Evolutionary conservation across 2,888 invertebrate genomes (phyloP).

Genomic region (Oscheius sp.): DNA sequence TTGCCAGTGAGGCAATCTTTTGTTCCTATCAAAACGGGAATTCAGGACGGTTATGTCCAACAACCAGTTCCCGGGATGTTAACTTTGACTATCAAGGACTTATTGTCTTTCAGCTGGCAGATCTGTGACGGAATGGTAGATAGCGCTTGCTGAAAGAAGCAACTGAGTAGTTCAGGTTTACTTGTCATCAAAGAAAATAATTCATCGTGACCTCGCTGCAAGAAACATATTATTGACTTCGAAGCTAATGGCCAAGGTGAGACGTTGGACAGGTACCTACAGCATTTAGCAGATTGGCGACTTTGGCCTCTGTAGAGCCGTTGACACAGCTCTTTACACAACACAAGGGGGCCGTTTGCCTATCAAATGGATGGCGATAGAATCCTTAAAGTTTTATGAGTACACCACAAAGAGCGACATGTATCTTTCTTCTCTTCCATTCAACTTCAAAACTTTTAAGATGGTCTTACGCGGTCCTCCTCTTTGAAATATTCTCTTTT

Average conservation of each 20-base stretch:
- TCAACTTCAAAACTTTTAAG: background rate
- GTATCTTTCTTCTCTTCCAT: constrained; percentile 32
- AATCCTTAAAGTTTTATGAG: constrained; percentile 61
- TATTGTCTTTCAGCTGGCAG: constrained; percentile 64
- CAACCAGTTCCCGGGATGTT: constrained; percentile 42
- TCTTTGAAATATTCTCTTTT: constrained; percentile 63
- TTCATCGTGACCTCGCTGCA: constrained; percentile 59
- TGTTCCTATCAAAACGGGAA: background rate
- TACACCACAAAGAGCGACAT: constrained; percentile 61
- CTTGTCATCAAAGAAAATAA: constrained; percentile 56
- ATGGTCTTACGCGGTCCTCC: constrained; percentile 62
- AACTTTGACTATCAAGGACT: constrained; percentile 56
- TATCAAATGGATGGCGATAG: constrained; percentile 67
- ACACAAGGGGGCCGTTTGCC: constrained; percentile 63
- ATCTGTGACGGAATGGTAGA: constrained; percentile 51
- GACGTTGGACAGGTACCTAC: no score
- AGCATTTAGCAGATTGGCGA: constrained; percentile 52
- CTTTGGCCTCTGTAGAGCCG: constrained; percentile 63
- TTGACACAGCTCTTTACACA: constrained; percentile 59
- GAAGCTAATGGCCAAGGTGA: constrained; percentile 60
- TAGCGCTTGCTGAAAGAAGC: background rate
- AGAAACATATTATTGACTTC: constrained; percentile 60
- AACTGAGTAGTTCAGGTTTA: constrained; percentile 44
- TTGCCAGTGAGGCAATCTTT: constrained; percentile 34
- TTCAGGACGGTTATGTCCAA: background rate